Evolutionary conservation across 2,113 vertebrate genomes (phyloP), one percentile per base, ranked within the genome.

Genomic region (Ranitomeya imitator): DNA sequence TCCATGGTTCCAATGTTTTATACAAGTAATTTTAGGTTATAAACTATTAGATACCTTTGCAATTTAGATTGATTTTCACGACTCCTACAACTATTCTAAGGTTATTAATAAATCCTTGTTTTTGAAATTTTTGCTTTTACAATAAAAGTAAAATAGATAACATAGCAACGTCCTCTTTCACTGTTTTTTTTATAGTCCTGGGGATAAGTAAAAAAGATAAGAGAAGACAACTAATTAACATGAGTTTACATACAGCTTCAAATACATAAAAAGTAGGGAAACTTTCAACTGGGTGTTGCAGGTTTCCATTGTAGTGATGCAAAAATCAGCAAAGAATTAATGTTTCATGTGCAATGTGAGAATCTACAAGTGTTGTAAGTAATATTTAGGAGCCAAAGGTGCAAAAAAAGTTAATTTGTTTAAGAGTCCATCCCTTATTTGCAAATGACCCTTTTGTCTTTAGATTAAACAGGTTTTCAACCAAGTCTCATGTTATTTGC

Each of bases 401-500:
- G 77, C 52, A 79, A 79, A 52, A 79, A 79, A 57, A 23, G 52
- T 79, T 81, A 59, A 37, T 13, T 21, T 76, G 73, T 76, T 51
- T 76, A 76, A 76, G 37, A 52, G 73, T 76, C 51, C 18, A 52
- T 45, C 45, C 21, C 15, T 76, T 15, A 76, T 51, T 60, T 81
- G 79, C 26, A 31, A 81, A 16, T 81, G 57, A 61, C 59, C 55
- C 77, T 57, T 55, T 54, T 79, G 77, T 55, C n/a, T 55, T 79
- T 61, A 19, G 61, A 37, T 59, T 81, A n/a, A 79, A 23, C 77
- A 55, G 52, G 11, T 45, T 14, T 59, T 7, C 15, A 18, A 71
- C 65, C 16, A 26, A 73, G 65, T 55, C 51, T 21, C 15, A 57
- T 73, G 31, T 77, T 86, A n/a, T 86, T 86, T 86, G 31, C 9